Conservation (phyloP, 2,797 vertebrate genomes). For the Enteromius viviparus region DNA sequence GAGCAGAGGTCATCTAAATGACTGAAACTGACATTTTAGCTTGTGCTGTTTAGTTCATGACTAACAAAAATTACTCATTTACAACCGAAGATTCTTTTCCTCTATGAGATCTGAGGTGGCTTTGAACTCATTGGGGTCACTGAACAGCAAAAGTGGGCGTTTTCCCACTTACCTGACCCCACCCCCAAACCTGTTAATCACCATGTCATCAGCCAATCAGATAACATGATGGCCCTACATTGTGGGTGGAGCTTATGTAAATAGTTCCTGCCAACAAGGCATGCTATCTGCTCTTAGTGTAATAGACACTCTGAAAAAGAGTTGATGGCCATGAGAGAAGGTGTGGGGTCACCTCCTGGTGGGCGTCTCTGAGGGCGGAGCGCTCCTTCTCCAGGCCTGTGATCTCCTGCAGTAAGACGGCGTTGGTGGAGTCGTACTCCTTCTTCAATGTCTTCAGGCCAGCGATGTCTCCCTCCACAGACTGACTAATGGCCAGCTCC, state of each 20-base stretch:
- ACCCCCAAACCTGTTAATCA: no score
- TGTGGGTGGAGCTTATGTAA: no score
- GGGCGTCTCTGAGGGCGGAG: slow-evolving; percentile 71
- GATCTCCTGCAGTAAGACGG: slow-evolving; percentile 70
- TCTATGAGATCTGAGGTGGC: background rate
- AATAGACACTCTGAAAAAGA: no score
- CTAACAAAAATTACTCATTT: no score
- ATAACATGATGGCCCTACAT: no score
- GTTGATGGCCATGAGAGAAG: no score
- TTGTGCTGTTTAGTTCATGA: background rate
- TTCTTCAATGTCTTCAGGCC: slow-evolving; percentile 77
- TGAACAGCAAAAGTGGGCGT: background rate
- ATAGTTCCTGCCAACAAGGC: no score
- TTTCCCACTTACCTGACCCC: no score
- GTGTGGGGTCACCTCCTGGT: slow-evolving; percentile 59
- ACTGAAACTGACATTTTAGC: background rate
- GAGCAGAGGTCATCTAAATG: background rate
- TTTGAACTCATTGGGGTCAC: background rate
- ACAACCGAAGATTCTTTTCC: no score
- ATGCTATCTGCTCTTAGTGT: background rate
- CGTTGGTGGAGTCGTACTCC: slow-evolving; percentile 75
- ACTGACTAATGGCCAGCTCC: slow-evolving; percentile 73
- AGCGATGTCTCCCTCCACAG: slow-evolving; percentile 77
- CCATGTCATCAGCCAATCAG: no score
- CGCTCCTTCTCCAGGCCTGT: slow-evolving; percentile 69